Evolutionary conservation across 2,888 invertebrate species (phyloP).

Genomic region (Gastrophysa polygoni): DNA sequence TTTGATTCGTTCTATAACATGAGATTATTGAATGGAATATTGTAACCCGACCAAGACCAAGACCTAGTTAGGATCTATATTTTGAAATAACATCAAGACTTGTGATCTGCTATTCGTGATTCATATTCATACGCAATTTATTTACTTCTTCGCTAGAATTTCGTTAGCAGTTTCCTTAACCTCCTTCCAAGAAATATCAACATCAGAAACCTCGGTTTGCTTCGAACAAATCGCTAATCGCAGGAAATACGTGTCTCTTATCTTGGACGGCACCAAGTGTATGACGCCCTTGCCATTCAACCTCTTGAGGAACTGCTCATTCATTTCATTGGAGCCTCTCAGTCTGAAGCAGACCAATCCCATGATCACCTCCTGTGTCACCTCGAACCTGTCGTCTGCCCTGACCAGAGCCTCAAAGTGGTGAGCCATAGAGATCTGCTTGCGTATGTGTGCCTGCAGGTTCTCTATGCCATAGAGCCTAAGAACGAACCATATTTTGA

Average conservation of each 20-base stretch:
- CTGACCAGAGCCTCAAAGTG: constrained; percentile 82
- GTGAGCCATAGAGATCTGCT: constrained; percentile 84
- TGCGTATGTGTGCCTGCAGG: constrained; percentile 84
- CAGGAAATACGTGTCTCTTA: constrained; percentile 82
- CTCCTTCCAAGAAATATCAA: constrained; percentile 87
- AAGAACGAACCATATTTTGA: constrained; percentile 95
- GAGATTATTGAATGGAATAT: too few relatives aligned
- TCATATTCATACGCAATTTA: background rate
- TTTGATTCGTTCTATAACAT: too few relatives aligned
- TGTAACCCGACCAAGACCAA: too few relatives aligned
- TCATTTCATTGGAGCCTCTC: constrained; percentile 82
- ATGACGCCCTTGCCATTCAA: constrained; percentile 91
- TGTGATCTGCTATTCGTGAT: too few relatives aligned
- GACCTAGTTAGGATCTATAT: too few relatives aligned
- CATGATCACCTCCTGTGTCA: constrained; percentile 87
- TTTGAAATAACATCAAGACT: too few relatives aligned
- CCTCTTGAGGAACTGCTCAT: constrained; percentile 79
- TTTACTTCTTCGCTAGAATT: constrained; percentile 57
- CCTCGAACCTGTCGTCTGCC: constrained; percentile 84
- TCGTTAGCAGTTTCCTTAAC: constrained; percentile 77
- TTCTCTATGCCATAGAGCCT: constrained; percentile 88
- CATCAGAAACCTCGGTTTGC: constrained; percentile 79
- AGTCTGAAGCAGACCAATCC: constrained; percentile 96
- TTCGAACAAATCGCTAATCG: constrained; percentile 91
- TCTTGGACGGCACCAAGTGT: constrained; percentile 90